Percentiles rank a stretch among this genome's conserved stretches.
Conservation (phyloP, 2,888 invertebrate species). For the Stenotaenia linearis region DNA sequence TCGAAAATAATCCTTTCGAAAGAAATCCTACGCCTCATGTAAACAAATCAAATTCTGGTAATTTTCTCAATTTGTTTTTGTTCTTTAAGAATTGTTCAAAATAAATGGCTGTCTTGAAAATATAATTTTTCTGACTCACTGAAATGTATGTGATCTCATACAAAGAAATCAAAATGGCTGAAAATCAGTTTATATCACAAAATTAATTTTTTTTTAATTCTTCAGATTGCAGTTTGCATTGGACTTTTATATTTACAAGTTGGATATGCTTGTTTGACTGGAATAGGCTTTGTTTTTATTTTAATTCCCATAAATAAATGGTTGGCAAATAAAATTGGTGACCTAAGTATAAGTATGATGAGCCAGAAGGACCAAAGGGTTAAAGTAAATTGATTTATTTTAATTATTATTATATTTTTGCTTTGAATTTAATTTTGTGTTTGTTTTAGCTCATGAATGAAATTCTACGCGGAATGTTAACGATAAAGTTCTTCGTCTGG, state of each 20-base stretch:
- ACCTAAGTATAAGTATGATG: constrained; percentile 81
- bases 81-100: no score
- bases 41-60: no score
- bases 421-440: background rate
- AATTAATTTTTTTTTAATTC: constrained; percentile 42
- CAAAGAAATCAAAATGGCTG: no score
- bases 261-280: constrained; percentile 84
- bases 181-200: no score
- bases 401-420: background rate
- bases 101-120: no score
- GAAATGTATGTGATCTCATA: no score
- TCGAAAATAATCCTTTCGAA: no score
- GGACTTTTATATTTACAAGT: constrained; percentile 81
- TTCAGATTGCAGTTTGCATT: constrained; percentile 68
- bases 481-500: constrained; percentile 90
- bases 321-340: constrained; percentile 81
- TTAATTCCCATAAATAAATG: constrained; percentile 88
- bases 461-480: constrained; percentile 76
- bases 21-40: no score
- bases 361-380: constrained; percentile 82
- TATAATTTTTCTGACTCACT: no score
- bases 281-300: constrained; percentile 74
- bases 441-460: constrained; percentile 65
- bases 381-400: constrained; percentile 62
- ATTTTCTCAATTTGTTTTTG: no score